A percentile compares a stretch with the other conserved stretches of the same genome.
Evolutionary conservation across 2,888 invertebrate genomes (phyloP).

Genomic region (Pammene fasciana): DNA sequence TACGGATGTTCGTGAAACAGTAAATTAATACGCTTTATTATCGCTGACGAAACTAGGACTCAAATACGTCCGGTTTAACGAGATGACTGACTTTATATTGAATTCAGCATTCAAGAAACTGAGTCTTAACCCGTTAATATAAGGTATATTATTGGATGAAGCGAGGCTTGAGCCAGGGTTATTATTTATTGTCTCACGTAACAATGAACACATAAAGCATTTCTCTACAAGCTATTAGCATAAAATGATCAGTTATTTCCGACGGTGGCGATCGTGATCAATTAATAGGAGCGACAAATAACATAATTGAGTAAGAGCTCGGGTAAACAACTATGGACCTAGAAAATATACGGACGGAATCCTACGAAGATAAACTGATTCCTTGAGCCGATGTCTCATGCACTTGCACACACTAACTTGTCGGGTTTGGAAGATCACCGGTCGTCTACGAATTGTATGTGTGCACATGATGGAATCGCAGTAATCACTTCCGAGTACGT

Average conservation of each 20-base stretch:
- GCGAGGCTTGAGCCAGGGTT: constrained; percentile 39
- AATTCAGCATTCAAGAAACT: neutral
- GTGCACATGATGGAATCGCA: no score
- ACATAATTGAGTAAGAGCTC: constrained; percentile 47
- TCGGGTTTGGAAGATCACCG: no score
- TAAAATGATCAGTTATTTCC: constrained; percentile 61
- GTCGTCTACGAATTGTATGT: no score
- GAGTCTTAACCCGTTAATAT: constrained; percentile 9
- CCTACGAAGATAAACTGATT: no score
- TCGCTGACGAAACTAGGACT: constrained; percentile 22
- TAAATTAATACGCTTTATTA: constrained; percentile 38
- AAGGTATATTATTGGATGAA: constrained; percentile 7
- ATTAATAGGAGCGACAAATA: constrained; percentile 55
- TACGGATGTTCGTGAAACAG: constrained; percentile 39
- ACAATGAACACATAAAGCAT: constrained; percentile 78
- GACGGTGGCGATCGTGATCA: constrained; percentile 46
- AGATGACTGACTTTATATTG: constrained; percentile 33
- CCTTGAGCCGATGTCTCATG: no score
- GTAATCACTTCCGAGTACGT: no score
- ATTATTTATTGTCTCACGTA: constrained; percentile 72
- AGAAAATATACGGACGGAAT: neutral
- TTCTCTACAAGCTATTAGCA: constrained; percentile 75
- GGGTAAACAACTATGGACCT: constrained; percentile 1
- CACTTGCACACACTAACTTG: no score
- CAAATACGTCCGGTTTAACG: constrained; percentile 24